Evolutionary conservation across 1,140 invertebrate genomes (phyloP).

Genomic region (Aleiodes sp.): DNA sequence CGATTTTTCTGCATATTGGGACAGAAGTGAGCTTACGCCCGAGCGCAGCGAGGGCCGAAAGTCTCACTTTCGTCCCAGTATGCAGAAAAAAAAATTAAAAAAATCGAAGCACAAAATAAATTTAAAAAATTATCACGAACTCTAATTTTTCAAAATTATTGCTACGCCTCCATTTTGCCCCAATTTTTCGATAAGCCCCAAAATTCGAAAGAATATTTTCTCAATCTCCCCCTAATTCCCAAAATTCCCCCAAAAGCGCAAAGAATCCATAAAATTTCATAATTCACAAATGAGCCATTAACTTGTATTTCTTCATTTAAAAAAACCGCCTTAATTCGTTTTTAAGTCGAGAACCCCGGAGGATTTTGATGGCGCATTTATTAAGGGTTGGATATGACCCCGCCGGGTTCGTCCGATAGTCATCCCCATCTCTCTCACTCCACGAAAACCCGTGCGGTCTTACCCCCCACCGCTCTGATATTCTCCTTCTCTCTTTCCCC

Average conservation of each 20-base stretch:
- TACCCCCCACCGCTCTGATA: background rate
- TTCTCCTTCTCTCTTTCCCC: constrained; percentile 16
- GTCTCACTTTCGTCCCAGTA: too few relatives aligned
- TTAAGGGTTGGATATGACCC: constrained; percentile 53
- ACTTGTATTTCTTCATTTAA: constrained; percentile 23
- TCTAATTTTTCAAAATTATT: too few relatives aligned
- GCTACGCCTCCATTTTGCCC: too few relatives aligned
- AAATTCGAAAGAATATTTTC: background rate
- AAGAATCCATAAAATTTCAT: background rate
- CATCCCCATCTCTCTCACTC: background rate
- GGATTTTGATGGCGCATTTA: constrained; percentile 48
- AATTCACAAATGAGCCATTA: constrained; percentile 28
- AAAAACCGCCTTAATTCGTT: constrained; percentile 30
- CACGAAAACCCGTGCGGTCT: constrained; percentile 40
- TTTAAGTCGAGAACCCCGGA: constrained; percentile 31
- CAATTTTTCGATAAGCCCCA: too few relatives aligned
- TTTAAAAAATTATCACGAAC: too few relatives aligned
- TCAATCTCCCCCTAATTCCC: background rate
- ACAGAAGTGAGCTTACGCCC: too few relatives aligned
- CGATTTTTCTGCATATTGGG: too few relatives aligned
- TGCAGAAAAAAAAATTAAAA: too few relatives aligned
- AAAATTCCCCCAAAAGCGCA: too few relatives aligned
- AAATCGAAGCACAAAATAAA: too few relatives aligned
- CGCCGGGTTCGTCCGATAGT: constrained; percentile 35
- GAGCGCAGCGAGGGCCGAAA: too few relatives aligned